Conservation (phyloP, 2,888 invertebrate genomes). For the Thereva nobilitata region DNA sequence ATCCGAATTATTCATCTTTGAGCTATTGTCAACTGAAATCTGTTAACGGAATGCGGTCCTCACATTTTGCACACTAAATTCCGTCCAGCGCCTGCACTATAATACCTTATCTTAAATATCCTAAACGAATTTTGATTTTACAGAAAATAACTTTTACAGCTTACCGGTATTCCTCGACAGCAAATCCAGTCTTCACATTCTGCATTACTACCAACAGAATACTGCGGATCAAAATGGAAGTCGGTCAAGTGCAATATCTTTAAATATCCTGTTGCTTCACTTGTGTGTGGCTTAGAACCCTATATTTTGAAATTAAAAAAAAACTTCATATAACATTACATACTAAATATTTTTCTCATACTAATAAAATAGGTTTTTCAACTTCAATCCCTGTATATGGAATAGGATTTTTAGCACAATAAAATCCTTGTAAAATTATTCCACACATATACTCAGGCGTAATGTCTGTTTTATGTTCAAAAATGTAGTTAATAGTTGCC, state of each 20-base stretch:
- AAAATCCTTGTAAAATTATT: slow-evolving; percentile 60
- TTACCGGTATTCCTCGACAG: slow-evolving; percentile 41
- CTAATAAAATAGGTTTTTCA: slow-evolving; percentile 47
- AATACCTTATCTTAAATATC: no score
- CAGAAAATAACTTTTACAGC: slow-evolving; percentile 66
- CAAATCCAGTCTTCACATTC: slow-evolving; percentile 74
- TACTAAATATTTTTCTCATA: slow-evolving; percentile 26
- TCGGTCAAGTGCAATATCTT: slow-evolving; percentile 74
- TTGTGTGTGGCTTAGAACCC: slow-evolving; percentile 25
- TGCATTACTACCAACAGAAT: slow-evolving; percentile 67
- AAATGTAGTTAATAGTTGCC: slow-evolving; percentile 65
- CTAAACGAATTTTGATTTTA: no score
- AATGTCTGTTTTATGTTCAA: slow-evolving; percentile 61
- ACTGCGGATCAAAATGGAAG: slow-evolving; percentile 74
- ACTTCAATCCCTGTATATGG: slow-evolving; percentile 60
- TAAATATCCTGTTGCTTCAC: slow-evolving; percentile 48
- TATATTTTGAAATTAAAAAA: slow-evolving; percentile 7
- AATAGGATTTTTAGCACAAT: slow-evolving; percentile 53
- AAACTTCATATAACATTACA: background rate
- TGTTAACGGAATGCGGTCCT: no score
- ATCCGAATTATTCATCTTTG: no score
- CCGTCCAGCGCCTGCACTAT: no score
- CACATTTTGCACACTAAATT: no score
- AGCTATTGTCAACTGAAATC: no score
- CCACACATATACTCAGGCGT: slow-evolving; percentile 63